Conservation (phyloP, 2,888 invertebrate genomes). For the Morpho deidamia region DNA sequence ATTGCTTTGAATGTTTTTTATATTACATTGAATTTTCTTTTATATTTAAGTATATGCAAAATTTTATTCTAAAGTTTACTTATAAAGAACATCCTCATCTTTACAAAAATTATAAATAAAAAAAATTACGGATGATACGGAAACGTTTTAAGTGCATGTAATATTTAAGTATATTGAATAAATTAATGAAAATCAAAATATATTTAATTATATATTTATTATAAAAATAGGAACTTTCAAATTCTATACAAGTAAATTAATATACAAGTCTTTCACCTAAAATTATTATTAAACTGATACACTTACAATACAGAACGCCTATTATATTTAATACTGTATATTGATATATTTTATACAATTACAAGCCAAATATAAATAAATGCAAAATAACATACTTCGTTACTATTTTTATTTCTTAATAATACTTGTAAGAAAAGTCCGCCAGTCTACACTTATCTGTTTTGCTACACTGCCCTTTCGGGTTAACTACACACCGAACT, state of each 20-base stretch:
- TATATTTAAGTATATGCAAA: too few relatives aligned
- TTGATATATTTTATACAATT: background rate
- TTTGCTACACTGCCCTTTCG: conserved; percentile 11
- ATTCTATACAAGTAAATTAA: background rate
- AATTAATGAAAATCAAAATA: too few relatives aligned
- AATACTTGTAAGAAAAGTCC: background rate
- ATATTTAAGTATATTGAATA: background rate
- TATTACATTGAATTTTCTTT: too few relatives aligned
- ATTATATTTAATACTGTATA: conserved; percentile 12
- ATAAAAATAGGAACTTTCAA: conserved; percentile 16
- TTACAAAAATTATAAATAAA: too few relatives aligned
- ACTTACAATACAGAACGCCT: too few relatives aligned
- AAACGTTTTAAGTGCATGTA: too few relatives aligned
- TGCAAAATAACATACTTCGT: conserved; percentile 24
- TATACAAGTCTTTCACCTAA: too few relatives aligned
- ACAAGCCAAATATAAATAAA: conserved; percentile 26
- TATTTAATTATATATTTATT: background rate
- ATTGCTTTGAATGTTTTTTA: too few relatives aligned
- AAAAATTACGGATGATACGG: too few relatives aligned
- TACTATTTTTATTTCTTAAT: background rate
- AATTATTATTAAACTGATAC: too few relatives aligned
- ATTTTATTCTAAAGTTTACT: too few relatives aligned
- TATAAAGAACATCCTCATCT: too few relatives aligned
- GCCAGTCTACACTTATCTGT: conserved; percentile 1
- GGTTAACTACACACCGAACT: conserved; percentile 22